A percentile compares a stretch with the other conserved stretches of the same genome.
These are phyloP conservation scores for Caradrina clavipalpis DNA, from an alignment of 2,888 invertebrate genomes.

Conservation along the genomic window DNA sequence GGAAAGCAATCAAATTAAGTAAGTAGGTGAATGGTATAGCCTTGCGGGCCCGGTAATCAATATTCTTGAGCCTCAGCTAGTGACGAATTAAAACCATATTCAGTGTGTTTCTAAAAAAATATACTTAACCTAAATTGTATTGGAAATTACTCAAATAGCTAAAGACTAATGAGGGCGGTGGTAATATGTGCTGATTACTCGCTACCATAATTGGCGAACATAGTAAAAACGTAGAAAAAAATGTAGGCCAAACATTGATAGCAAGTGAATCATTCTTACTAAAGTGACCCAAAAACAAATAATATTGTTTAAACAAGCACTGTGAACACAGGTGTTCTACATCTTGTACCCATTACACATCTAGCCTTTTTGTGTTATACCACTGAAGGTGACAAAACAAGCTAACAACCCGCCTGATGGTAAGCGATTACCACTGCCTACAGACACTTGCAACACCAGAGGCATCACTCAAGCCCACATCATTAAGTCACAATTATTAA, in stretches of 20 bases:
- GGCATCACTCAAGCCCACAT: neutral
- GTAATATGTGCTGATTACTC: neutral
- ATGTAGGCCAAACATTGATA: neutral
- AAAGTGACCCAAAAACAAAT: neutral
- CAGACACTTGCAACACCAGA: too few species aligned
- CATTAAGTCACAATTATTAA: neutral
- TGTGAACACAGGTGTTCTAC: neutral
- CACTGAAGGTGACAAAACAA: too few species aligned
- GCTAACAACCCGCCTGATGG: too few species aligned
- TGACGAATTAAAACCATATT: neutral
- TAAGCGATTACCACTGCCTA: too few species aligned
- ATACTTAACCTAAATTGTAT: conserved; percentile 14
- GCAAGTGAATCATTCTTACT: neutral
- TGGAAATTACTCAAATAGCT: neutral
- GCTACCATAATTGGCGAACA: neutral
- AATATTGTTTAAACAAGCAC: neutral
- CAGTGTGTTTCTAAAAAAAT: neutral
- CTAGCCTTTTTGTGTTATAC: too few species aligned
- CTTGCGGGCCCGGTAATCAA: conserved; percentile 17
- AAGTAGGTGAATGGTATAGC: conserved; percentile 15
- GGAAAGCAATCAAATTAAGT: neutral
- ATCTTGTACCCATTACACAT: neutral
- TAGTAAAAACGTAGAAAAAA: neutral
- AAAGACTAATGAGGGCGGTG: neutral
- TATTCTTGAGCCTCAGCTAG: neutral